phyloP scores from a whole-genome alignment of 2,888 invertebrate genomes.

The Monoplex corrugatus region DNA sequence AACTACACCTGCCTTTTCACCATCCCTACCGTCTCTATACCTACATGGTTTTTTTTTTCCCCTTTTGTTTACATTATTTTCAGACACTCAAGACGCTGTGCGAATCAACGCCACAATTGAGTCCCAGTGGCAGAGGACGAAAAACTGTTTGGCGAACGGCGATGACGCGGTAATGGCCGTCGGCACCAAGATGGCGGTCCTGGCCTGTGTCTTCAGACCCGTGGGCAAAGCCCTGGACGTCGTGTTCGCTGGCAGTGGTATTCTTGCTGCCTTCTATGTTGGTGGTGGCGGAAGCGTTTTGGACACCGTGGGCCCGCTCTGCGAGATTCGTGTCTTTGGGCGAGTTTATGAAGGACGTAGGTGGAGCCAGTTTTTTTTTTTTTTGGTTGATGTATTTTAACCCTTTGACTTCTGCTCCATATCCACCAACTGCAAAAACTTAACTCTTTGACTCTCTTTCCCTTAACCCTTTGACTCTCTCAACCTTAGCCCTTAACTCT shows the following conservation, averaged over 20 bases:
- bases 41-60: no score
- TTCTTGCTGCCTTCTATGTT: no score
- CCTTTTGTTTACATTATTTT: no score
- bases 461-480: no score
- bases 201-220: not conserved
- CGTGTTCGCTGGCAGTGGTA: not conserved
- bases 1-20: no score
- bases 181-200: not conserved
- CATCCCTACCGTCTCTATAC: no score
- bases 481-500: no score
- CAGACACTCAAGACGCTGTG: no score
- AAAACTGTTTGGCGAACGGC: not conserved
- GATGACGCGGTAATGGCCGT: not conserved
- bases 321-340: not conserved
- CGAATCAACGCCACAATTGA: not conserved
- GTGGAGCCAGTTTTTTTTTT: not conserved
- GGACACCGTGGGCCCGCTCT: not conserved
- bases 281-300: not conserved
- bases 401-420: no score
- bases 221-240: not conserved
- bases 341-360: not conserved
- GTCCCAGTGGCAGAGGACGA: conserved; percentile 13
- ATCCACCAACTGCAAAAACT: no score
- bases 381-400: no score
- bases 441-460: no score